Evolutionary conservation across 2,113 vertebrate species (phyloP).

Genomic region (Climacteris rufus): DNA sequence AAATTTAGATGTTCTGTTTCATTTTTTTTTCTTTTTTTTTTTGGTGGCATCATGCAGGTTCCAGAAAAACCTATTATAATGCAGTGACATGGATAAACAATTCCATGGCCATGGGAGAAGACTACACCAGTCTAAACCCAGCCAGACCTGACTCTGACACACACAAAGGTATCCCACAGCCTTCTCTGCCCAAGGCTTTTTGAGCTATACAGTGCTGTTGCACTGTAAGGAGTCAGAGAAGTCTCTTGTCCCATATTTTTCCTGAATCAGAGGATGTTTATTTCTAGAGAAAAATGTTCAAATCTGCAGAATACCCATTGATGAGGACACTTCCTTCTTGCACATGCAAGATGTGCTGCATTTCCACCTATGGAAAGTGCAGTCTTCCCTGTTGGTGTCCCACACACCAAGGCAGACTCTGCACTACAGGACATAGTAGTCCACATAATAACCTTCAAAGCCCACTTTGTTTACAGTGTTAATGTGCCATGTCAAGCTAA

Average conservation of each 20-base stretch:
- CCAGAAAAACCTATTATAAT: background rate
- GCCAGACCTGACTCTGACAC: background rate
- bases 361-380: background rate
- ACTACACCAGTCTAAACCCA: background rate
- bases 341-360: background rate
- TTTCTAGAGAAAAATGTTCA: background rate
- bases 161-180: background rate
- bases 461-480: slow-evolving; percentile 13
- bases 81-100: background rate
- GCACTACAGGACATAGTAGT: background rate
- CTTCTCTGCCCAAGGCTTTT: background rate
- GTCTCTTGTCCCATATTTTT: background rate
- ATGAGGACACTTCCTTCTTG: background rate
- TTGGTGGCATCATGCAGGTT: background rate
- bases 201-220: background rate
- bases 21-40: background rate
- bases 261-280: background rate
- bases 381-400: background rate
- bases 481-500: slow-evolving; percentile 25
- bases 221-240: background rate
- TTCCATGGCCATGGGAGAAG: accelerated
- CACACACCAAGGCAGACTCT: background rate
- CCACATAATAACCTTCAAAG: slow-evolving; percentile 11
- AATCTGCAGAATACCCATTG: background rate
- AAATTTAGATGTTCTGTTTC: background rate